These are phyloP conservation scores for Oscheius sp. DNA, from an alignment of 2,888 invertebrate genomes.

Conservation along the genomic window DNA sequence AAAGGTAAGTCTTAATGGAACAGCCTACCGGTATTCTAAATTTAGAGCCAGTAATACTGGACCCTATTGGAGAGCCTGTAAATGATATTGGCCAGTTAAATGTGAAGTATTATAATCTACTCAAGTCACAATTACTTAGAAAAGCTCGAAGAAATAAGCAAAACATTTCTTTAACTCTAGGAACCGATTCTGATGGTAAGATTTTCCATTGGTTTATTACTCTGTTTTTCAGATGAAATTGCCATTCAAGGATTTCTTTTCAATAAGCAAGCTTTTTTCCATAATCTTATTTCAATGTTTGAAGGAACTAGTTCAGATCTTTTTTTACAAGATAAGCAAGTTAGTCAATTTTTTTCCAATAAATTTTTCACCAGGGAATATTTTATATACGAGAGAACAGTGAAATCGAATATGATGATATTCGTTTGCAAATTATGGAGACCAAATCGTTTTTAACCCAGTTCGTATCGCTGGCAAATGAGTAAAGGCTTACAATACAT, in stretches of 20 bases:
- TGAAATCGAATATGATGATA: background rate
- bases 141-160: background rate
- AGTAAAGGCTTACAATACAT: background rate
- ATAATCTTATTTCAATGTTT: background rate
- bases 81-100: background rate
- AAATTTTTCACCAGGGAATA: background rate
- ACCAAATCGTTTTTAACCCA: background rate
- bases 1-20: background rate
- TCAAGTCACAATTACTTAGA: background rate
- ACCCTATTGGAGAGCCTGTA: background rate
- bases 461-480: no score
- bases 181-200: background rate
- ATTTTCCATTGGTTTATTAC: background rate
- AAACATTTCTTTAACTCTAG: background rate
- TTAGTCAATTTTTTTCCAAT: background rate
- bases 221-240: background rate
- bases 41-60: background rate
- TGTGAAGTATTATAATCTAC: background rate
- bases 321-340: background rate
- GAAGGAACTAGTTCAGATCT: slow-evolving; percentile 3
- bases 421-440: background rate
- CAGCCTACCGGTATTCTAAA: background rate
- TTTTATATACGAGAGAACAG: background rate
- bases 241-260: background rate
- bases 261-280: background rate